Percentiles rank a stretch among this genome's conserved stretches.
phyloP scores from a whole-genome alignment of 2,888 invertebrate species.

The Graphium colonna region DNA sequence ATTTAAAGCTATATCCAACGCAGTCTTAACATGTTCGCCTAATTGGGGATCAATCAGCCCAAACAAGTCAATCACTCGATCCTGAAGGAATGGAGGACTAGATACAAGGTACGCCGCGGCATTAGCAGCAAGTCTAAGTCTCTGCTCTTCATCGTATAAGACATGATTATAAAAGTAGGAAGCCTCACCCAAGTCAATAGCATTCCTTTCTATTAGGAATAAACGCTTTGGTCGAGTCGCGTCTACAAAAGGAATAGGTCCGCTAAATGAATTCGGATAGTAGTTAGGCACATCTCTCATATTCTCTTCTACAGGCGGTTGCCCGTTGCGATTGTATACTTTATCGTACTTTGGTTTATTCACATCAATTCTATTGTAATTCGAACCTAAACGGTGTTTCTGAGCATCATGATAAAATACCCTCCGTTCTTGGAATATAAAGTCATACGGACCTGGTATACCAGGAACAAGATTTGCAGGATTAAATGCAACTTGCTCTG shows the following conservation, averaged over 20 bases:
- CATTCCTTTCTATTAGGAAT: slow-evolving; percentile 39
- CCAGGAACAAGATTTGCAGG: slow-evolving; percentile 61
- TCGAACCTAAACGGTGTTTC: slow-evolving; percentile 52
- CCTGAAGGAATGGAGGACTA: slow-evolving; percentile 79
- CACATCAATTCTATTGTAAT: slow-evolving; percentile 50
- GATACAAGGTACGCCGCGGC: slow-evolving; percentile 23
- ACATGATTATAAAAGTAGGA: slow-evolving; percentile 83
- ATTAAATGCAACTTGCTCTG: slow-evolving; percentile 49
- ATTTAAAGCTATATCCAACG: background rate
- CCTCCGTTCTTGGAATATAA: slow-evolving; percentile 46
- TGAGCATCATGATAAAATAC: slow-evolving; percentile 51
- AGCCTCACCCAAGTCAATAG: slow-evolving; percentile 77
- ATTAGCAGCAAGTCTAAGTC: slow-evolving; percentile 31
- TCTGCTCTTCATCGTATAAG: slow-evolving; percentile 28
- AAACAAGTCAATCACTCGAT: slow-evolving; percentile 1
- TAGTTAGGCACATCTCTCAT: slow-evolving; percentile 95
- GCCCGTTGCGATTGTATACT: slow-evolving; percentile 66
- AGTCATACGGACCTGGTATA: slow-evolving; percentile 54
- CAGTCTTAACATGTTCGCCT: background rate
- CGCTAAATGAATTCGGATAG: slow-evolving; percentile 95
- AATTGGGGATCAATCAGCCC: slow-evolving; percentile 7
- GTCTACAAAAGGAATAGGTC: slow-evolving; percentile 84
- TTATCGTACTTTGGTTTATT: slow-evolving; percentile 49
- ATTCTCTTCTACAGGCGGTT: slow-evolving; percentile 85
- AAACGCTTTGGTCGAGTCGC: slow-evolving; percentile 40